Evolutionary conservation across 2,888 invertebrate species (phyloP).

Genomic region (Bombylius discolor): DNA sequence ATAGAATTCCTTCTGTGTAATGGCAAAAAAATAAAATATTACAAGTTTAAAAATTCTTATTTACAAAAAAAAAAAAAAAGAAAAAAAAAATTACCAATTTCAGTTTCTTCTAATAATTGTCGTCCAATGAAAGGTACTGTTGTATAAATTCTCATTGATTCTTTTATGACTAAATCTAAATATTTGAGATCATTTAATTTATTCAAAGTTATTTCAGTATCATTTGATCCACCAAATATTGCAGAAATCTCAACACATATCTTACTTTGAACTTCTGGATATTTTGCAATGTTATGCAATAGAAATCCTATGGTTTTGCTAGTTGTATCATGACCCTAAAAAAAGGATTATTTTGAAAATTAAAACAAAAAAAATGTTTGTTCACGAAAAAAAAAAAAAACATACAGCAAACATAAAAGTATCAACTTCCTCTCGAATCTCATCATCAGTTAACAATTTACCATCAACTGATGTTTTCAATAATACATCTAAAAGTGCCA

Average conservation of each 20-base stretch:
- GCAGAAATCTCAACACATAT: conserved; percentile 27
- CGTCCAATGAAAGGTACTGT: conserved; percentile 11
- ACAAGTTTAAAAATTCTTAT: too few relatives aligned
- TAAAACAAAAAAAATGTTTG: not conserved
- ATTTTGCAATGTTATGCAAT: conserved; percentile 30
- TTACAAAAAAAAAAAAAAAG: too few relatives aligned
- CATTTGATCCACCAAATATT: conserved; percentile 19
- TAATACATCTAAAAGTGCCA: conserved; percentile 48
- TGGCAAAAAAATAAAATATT: not conserved
- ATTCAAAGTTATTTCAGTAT: not conserved
- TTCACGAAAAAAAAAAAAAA: not conserved
- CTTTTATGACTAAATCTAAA: conserved; percentile 10
- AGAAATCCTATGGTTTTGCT: conserved; percentile 32
- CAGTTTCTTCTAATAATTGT: conserved; percentile 2
- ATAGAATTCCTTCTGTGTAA: not conserved
- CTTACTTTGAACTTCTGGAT: conserved; percentile 32
- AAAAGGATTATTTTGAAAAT: not conserved
- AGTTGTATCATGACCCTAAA: conserved; percentile 34
- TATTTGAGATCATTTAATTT: conserved; percentile 3
- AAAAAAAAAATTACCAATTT: not conserved
- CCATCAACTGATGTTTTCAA: conserved; percentile 42
- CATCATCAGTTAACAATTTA: conserved; percentile 39
- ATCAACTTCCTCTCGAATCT: conserved; percentile 49
- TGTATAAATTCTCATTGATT: conserved; percentile 11
- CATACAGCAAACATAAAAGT: conserved; percentile 47